phyloP scores from a whole-genome alignment of 2,888 invertebrate species.

The Silvanus unidentatus region DNA sequence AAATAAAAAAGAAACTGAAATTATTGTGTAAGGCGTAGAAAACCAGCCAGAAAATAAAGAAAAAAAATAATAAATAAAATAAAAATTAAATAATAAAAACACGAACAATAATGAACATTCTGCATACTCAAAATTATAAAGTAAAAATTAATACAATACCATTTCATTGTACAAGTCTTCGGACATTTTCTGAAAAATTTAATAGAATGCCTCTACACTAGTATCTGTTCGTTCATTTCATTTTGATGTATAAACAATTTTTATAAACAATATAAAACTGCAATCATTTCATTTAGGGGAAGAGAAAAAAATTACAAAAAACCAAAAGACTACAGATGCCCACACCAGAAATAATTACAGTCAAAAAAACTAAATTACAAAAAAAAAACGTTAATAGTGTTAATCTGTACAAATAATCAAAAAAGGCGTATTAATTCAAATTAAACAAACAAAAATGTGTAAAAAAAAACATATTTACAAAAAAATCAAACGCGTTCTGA shows the following conservation, averaged over 20 bases:
- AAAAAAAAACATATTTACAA: constrained; percentile 1
- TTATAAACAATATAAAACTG: constrained; percentile 11
- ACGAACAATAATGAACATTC: constrained; percentile 18
- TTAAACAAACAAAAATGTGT: background rate
- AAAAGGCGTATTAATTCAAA: background rate
- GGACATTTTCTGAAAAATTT: constrained; percentile 74
- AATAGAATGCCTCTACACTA: constrained; percentile 46
- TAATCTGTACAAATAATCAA: constrained; percentile 1
- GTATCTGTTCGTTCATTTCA: constrained; percentile 9
- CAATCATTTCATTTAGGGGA: constrained; percentile 11
- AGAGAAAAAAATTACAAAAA: constrained; percentile 15
- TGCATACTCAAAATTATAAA: constrained; percentile 28
- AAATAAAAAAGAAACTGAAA: too few relatives aligned
- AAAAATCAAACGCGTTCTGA: background rate
- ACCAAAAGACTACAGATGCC: constrained; percentile 6
- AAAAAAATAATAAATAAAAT: too few relatives aligned
- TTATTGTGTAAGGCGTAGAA: too few relatives aligned
- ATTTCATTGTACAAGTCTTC: constrained; percentile 78
- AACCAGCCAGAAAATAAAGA: too few relatives aligned
- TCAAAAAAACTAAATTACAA: constrained; percentile 4
- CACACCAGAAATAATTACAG: constrained; percentile 3
- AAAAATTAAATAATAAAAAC: constrained; percentile 2
- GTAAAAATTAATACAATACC: constrained; percentile 59
- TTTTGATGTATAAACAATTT: background rate
- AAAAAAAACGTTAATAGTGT: constrained; percentile 3